phyloP scores from a whole-genome alignment of 2,113 vertebrate genomes.

The Ginglymostoma cirratum region DNA sequence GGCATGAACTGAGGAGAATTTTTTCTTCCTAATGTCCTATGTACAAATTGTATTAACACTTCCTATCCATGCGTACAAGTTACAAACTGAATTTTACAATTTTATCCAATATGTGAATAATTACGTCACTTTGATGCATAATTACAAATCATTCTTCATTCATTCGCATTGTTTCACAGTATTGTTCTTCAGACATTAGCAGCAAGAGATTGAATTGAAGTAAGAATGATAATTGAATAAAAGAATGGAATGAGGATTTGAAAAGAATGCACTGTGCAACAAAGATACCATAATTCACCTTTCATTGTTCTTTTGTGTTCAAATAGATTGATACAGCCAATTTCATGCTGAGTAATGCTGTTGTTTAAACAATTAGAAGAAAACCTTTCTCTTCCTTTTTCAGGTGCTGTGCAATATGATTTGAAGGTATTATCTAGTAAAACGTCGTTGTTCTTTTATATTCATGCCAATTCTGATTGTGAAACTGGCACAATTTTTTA shows the following conservation, averaged over 20 bases:
- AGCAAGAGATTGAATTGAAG: background rate
- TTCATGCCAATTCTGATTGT: background rate
- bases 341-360: background rate
- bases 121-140: background rate
- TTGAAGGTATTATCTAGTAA: background rate
- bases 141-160: background rate
- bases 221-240: background rate
- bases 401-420: background rate
- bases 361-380: slow-evolving; percentile 4
- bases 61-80: background rate
- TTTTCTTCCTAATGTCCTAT: background rate
- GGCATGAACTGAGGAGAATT: background rate
- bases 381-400: background rate
- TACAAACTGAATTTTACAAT: background rate
- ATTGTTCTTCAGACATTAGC: background rate
- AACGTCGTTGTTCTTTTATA: background rate
- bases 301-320: background rate
- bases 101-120: background rate
- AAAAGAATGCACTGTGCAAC: too few species aligned
- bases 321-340: background rate
- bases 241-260: too few species aligned
- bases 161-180: background rate
- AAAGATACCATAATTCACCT: background rate
- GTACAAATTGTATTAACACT: background rate
- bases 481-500: background rate